Percentiles rank a stretch among this genome's conserved stretches.
phyloP scores from a whole-genome alignment of 2,797 vertebrate genomes.

The Enteromius mattozi region DNA sequence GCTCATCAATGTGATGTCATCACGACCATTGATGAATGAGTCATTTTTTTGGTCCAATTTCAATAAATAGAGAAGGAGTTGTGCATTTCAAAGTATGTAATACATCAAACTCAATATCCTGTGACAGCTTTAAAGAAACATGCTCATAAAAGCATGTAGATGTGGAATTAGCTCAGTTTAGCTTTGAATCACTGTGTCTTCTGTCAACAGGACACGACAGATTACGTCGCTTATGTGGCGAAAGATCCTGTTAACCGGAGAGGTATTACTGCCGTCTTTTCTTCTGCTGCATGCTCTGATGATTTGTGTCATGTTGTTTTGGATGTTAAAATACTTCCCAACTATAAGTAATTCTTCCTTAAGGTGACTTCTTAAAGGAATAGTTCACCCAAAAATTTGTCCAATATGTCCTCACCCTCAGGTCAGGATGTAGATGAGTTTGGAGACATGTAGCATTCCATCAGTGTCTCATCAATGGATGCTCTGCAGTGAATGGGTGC shows the following conservation, averaged over 20 bases:
- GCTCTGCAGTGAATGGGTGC: neutral
- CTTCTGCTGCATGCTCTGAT: neutral
- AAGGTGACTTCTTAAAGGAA: neutral
- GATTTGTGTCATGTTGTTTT: neutral
- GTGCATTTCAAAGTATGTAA: neutral
- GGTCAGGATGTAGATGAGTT: neutral
- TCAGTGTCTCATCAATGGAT: neutral
- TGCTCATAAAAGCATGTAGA: neutral
- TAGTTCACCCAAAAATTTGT: neutral
- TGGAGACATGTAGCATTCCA: neutral
- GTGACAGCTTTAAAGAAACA: neutral
- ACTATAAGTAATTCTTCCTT: neutral
- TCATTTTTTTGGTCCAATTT: neutral
- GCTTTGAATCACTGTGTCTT: conserved; percentile 19
- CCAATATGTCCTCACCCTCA: neutral
- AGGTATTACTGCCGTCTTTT: conserved; percentile 79
- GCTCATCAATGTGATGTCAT: neutral
- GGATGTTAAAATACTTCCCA: neutral
- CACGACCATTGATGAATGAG: neutral
- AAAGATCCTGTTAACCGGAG: conserved; percentile 99
- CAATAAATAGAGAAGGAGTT: neutral
- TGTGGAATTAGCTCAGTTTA: neutral
- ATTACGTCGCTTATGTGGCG: conserved; percentile 97
- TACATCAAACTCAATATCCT: neutral
- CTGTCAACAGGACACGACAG: conserved; percentile 88